Conservation (phyloP, 1,140 invertebrate species). For the Drosophila baimaii region DNA sequence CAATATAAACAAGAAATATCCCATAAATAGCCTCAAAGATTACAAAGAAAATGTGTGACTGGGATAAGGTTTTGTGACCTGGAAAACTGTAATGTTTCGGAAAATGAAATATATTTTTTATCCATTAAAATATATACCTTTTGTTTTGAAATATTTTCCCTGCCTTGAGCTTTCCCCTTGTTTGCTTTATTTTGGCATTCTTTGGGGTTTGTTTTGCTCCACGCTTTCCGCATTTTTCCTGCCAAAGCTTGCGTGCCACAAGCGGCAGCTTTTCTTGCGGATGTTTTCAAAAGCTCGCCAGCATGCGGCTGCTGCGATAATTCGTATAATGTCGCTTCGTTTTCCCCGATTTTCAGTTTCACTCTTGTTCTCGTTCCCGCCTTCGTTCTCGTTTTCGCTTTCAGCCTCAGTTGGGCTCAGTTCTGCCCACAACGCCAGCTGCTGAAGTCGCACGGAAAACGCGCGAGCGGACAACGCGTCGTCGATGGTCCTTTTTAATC, state of each 20-base stretch:
- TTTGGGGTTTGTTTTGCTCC: constrained; percentile 68
- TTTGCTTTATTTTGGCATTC: constrained; percentile 15
- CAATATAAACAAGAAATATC: too few species aligned
- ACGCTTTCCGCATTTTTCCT: constrained; percentile 44
- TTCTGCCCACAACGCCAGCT: constrained; percentile 74
- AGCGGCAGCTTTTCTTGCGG: constrained; percentile 52
- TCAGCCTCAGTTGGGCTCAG: constrained; percentile 43
- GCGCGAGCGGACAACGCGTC: constrained; percentile 41
- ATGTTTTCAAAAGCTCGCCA: constrained; percentile 61
- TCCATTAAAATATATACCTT: neutral
- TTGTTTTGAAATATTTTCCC: neutral
- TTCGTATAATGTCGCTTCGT: constrained; percentile 32
- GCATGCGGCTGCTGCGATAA: constrained; percentile 64
- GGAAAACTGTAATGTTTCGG: too few species aligned
- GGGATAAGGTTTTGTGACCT: too few species aligned
- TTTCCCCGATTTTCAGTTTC: constrained; percentile 19
- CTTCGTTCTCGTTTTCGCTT: constrained; percentile 13
- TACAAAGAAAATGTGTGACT: too few species aligned
- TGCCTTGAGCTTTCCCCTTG: neutral
- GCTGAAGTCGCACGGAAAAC: constrained; percentile 65
- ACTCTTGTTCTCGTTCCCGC: constrained; percentile 34
- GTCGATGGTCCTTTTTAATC: constrained; percentile 38
- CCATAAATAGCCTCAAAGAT: too few species aligned
- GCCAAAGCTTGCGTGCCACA: constrained; percentile 69
- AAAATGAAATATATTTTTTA: neutral